Evolutionary conservation across 2,888 invertebrate genomes (phyloP).

Genomic region (Hecatera dysodea): DNA sequence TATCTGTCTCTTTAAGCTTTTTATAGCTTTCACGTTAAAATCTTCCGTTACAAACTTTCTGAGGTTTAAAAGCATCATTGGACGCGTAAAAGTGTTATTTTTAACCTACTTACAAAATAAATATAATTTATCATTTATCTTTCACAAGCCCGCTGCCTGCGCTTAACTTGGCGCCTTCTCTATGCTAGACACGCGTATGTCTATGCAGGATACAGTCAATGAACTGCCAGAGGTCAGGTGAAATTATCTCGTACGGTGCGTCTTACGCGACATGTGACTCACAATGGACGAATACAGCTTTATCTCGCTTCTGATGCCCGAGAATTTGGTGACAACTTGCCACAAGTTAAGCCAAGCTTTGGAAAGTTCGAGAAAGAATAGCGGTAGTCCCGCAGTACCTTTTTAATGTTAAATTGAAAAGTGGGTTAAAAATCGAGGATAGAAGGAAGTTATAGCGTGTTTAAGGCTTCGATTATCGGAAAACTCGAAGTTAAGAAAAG

Average conservation of each 20-base stretch:
- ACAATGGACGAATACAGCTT: slow-evolving; percentile 85
- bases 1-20: background rate
- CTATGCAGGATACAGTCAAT: slow-evolving; percentile 90
- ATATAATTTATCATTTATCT: too few species aligned
- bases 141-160: slow-evolving; percentile 24
- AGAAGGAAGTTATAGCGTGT: background rate
- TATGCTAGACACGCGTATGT: slow-evolving; percentile 87
- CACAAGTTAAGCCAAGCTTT: slow-evolving; percentile 53
- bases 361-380: slow-evolving; percentile 31
- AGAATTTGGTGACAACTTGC: slow-evolving; percentile 75
- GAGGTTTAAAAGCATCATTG: background rate
- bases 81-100: too few species aligned
- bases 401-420: slow-evolving; percentile 5
- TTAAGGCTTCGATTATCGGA: slow-evolving; percentile 16
- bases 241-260: slow-evolving; percentile 88
- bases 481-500: slow-evolving; percentile 8
- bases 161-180: slow-evolving; percentile 57
- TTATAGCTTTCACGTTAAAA: background rate
- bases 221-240: slow-evolving; percentile 90
- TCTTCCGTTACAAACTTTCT: background rate
- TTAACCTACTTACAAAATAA: too few species aligned
- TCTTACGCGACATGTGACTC: slow-evolving; percentile 87
- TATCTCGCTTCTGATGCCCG: slow-evolving; percentile 78
- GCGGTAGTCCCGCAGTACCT: background rate
- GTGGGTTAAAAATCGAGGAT: slow-evolving; percentile 12